A percentile compares a stretch with the other conserved stretches of the same genome.
Conservation (phyloP, 1,140 invertebrate genomes). For the Zaprionus davidi region DNA sequence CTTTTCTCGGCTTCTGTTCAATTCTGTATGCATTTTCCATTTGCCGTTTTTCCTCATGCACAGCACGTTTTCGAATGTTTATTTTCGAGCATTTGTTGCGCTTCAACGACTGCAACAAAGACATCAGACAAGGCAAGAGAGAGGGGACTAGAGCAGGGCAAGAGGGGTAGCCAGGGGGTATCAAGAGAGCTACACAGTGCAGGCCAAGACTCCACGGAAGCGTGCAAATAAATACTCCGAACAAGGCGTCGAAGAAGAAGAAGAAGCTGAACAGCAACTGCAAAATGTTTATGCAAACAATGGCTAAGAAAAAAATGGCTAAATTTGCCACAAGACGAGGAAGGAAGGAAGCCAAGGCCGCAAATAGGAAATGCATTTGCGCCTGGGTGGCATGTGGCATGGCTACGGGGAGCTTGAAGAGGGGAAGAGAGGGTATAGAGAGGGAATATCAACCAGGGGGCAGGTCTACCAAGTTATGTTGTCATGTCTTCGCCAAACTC, state of each 20-base stretch:
- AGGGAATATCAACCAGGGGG: too few relatives aligned
- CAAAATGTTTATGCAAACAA: slow-evolving; percentile 73
- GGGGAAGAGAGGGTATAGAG: background rate
- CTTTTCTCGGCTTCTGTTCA: background rate
- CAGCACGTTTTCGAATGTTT: slow-evolving; percentile 47
- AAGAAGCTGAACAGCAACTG: slow-evolving; percentile 14
- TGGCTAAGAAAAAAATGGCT: slow-evolving; percentile 5
- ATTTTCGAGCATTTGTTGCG: slow-evolving; percentile 31
- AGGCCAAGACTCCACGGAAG: slow-evolving; percentile 32
- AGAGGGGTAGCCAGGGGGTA: too few relatives aligned
- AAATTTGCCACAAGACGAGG: slow-evolving; percentile 1
- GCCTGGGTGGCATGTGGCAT: slow-evolving; percentile 54
- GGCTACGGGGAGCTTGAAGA: background rate
- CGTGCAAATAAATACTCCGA: slow-evolving; percentile 31
- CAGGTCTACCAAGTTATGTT: background rate
- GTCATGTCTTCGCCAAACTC: background rate
- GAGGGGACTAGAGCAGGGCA: background rate
- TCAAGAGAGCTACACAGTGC: background rate
- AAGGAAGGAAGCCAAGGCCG: slow-evolving; percentile 50
- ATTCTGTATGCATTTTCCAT: background rate
- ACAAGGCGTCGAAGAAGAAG: slow-evolving; percentile 10
- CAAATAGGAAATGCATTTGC: slow-evolving; percentile 58
- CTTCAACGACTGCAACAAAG: slow-evolving; percentile 31
- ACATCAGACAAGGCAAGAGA: slow-evolving; percentile 13
- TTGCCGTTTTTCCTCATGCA: slow-evolving; percentile 18